These are phyloP conservation scores for Ovis canadensis DNA, from an alignment of 2,113 vertebrate genomes.

Conservation along the genomic window DNA sequence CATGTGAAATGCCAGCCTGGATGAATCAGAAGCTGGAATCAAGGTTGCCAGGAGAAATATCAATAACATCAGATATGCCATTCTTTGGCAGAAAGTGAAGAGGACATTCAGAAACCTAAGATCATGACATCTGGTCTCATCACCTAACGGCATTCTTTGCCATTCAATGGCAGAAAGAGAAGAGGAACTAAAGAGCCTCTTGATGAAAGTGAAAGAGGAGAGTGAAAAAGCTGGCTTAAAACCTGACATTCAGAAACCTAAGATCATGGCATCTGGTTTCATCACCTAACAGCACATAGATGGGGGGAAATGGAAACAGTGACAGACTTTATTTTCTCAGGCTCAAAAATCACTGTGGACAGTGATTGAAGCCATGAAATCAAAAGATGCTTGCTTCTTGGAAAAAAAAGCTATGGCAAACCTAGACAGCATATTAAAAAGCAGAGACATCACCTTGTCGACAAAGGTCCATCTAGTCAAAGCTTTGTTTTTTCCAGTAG, in stretches of 20 bases:
- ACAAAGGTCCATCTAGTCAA: background rate
- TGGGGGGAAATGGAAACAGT: background rate
- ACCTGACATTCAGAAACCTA: background rate
- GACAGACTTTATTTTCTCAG: background rate
- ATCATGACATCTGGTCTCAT: background rate
- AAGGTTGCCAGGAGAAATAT: background rate
- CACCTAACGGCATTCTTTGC: background rate
- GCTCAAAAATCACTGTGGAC: background rate
- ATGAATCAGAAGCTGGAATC: background rate
- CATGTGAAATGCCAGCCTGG: background rate
- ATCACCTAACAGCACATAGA: background rate
- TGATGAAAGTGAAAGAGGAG: background rate
- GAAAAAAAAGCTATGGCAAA: background rate
- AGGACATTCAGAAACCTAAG: background rate
- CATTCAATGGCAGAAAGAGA: background rate
- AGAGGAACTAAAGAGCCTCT: background rate
- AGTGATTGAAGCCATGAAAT: background rate
- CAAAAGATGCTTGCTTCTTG: background rate
- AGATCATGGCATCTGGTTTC: background rate
- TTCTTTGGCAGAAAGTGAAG: background rate
- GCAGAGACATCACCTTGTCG: background rate
- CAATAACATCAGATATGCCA: background rate
- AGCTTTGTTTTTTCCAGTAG: background rate
- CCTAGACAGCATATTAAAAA: background rate
- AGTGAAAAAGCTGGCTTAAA: background rate